Base-by-base conservation (phyloP, 2,888 invertebrate species). In the Erpobdella octoculata region DNA sequence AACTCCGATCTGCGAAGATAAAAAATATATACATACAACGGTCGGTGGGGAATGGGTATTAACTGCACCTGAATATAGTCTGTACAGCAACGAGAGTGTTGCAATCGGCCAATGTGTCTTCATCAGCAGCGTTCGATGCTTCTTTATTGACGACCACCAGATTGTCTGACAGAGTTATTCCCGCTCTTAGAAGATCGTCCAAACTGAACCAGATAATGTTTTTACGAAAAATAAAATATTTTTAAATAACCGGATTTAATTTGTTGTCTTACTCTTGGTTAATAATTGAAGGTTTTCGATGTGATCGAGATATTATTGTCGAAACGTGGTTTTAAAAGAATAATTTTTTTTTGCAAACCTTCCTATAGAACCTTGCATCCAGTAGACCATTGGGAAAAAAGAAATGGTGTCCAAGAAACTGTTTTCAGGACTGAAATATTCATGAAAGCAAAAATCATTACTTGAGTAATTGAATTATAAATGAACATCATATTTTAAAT, bases 31-130 rank as follows among this genome's bases (percentile, higher is more conserved):
- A 41, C 46, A 41, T 41, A 41, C 12, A 41, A 41, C 12, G 46
- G 12, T 15, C 18, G 18, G 18, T n/a, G 18, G n/a, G n/a, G n/a
- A n/a, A n/a, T n/a, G n/a, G n/a, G n/a, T n/a, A n/a, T 53, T 8
- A 28, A 25, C 18, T 5, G 5, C 21, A 94, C 94, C 94, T 93
- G 88, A 95, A 96, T 90, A 96, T 96, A 28, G 94, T 96, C 85
- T 97, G 96, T 65, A 96, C 96, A 72, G 95, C 95, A 33, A 97
- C 95, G 78, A 97, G 97, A 21, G 97, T 97, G 85, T 95, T 96
- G 85, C 96, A 97, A 84, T 97, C 97, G 21, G 95, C 90, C 59
- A 96, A 86, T 33, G 93, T 92, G 81, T 96, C 97, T 83, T 97
- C 96, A 84, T 95, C 95, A 2, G 91, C 92, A 0, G 94, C 93